These are phyloP conservation scores for Colostygia pectinataria DNA, from an alignment of 2,888 invertebrate species.

Conservation along the genomic window DNA sequence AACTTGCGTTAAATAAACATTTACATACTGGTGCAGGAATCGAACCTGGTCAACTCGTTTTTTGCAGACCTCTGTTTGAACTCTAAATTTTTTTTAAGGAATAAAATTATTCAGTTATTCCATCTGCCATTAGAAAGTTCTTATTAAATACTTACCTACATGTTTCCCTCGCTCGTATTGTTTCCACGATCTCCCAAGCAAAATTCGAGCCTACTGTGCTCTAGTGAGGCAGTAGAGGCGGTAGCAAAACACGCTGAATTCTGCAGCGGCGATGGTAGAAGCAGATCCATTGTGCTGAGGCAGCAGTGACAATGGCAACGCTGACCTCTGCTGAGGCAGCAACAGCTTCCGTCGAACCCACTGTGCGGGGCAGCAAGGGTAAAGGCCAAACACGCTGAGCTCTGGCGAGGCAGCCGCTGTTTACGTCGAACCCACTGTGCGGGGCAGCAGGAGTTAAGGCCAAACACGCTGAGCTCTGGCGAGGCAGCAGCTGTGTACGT, in stretches of 20 bases:
- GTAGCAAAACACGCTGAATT: slow-evolving; percentile 6
- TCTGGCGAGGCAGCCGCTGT: slow-evolving; percentile 13
- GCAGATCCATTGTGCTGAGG: not conserved
- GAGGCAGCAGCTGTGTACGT: slow-evolving; percentile 3
- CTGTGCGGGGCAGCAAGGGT: slow-evolving; percentile 6
- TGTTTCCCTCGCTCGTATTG: not conserved
- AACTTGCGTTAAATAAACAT: slow-evolving; percentile 1
- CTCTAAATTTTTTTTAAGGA: too few species aligned
- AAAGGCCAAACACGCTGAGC: slow-evolving; percentile 9
- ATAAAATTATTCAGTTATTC: not conserved
- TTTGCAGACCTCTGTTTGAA: too few species aligned
- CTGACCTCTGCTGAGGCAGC: slow-evolving; percentile 24
- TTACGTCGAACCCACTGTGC: not conserved
- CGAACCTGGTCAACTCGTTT: not conserved
- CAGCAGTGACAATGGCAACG: slow-evolving; percentile 9
- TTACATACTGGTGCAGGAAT: not conserved
- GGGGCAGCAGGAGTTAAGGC: not conserved
- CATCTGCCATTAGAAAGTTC: slow-evolving; percentile 1
- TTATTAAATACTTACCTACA: slow-evolving; percentile 8
- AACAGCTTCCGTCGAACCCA: slow-evolving; percentile 11
- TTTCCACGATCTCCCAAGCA: not conserved
- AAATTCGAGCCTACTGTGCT: slow-evolving; percentile 15
- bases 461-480: slow-evolving; percentile 3
- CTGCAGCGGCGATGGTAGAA: slow-evolving; percentile 7
- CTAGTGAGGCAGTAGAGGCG: slow-evolving; percentile 9